These are phyloP conservation scores for Anas georgica DNA, from an alignment of 2,797 vertebrate genomes.

Conservation along the genomic window DNA sequence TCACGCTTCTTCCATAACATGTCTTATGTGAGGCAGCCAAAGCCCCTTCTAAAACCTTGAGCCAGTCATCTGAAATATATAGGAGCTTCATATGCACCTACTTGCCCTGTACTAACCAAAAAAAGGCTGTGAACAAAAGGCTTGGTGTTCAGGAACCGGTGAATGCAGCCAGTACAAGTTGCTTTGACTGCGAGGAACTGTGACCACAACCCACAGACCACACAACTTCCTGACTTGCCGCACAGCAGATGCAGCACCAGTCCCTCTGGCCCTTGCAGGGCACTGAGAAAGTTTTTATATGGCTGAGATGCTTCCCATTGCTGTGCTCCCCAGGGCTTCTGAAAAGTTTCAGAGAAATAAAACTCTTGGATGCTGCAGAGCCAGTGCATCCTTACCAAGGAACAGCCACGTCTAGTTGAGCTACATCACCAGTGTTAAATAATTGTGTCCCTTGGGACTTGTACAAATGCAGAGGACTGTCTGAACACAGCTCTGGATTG, in stretches of 20 bases:
- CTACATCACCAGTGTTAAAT: neutral
- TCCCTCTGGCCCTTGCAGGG: neutral
- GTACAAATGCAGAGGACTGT: neutral
- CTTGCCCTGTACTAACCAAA: neutral
- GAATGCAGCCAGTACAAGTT: neutral
- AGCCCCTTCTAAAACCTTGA: neutral
- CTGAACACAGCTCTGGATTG: neutral
- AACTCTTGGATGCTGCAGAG: neutral
- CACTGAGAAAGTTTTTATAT: neutral
- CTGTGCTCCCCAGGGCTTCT: neutral
- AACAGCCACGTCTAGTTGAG: neutral
- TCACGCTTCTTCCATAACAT: neutral
- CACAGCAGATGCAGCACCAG: accelerated
- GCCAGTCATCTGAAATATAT: neutral
- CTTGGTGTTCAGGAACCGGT: accelerated
- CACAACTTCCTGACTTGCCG: neutral
- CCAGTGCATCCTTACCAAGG: neutral
- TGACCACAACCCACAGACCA: neutral
- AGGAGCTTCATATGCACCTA: neutral
- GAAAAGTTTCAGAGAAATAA: neutral
- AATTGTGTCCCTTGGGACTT: neutral
- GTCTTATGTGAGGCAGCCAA: neutral
- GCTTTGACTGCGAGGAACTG: neutral
- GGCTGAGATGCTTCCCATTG: neutral
- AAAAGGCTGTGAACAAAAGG: neutral